These are phyloP conservation scores for Calephelis perditalis DNA, from an alignment of 2,888 invertebrate species.

Conservation along the genomic window DNA sequence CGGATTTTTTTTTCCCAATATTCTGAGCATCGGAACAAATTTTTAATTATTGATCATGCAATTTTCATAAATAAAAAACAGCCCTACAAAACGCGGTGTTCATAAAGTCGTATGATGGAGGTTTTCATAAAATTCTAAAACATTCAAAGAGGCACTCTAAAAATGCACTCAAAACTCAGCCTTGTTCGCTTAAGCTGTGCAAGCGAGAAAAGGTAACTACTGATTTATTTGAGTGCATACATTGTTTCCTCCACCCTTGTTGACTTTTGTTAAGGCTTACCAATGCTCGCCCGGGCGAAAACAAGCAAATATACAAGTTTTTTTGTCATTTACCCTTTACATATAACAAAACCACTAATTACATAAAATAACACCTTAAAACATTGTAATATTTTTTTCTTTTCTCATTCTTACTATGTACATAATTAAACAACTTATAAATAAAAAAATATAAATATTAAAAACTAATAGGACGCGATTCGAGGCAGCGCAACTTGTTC, in stretches of 20 bases:
- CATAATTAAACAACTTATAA: constrained; percentile 71
- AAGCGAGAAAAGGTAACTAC: not conserved
- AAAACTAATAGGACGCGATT: constrained; percentile 56
- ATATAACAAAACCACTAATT: constrained; percentile 65
- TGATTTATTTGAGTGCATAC: not conserved
- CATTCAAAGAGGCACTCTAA: not conserved
- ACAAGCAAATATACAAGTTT: constrained; percentile 34
- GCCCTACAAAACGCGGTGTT: constrained; percentile 21
- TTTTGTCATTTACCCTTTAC: constrained; percentile 70
- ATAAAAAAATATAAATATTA: constrained; percentile 65
- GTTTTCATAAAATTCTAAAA: not conserved
- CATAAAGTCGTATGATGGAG: constrained; percentile 1
- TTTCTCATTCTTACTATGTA: constrained; percentile 62
- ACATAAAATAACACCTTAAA: constrained; percentile 58
- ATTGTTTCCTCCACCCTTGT: not conserved
- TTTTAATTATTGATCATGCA: not conserved
- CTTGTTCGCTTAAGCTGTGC: not conserved
- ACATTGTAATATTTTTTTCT: constrained; percentile 56
- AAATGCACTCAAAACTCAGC: not conserved
- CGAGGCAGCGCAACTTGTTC: constrained; percentile 34
- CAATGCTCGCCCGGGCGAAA: constrained; percentile 26
- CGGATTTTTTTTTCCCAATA: no score
- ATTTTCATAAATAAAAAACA: constrained; percentile 10
- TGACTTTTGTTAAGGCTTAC: constrained; percentile 4
- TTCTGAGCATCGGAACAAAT: no score